Evolutionary conservation across 1,140 invertebrate species (phyloP).

Genomic region (Psilanteris sp.): DNA sequence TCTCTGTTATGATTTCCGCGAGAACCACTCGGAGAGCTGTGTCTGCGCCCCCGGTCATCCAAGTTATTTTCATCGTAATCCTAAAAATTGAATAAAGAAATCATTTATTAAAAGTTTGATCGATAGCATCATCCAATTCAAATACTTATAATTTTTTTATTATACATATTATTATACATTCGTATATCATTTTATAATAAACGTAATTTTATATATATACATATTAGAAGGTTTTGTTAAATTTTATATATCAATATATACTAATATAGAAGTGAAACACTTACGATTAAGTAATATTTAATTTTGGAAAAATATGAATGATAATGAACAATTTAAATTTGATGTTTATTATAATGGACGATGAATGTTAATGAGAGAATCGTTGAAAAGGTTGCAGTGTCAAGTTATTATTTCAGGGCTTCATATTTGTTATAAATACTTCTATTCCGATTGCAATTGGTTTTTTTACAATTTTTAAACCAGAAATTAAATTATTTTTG

Average conservation of each 20-base stretch:
- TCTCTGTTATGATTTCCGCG: slow-evolving; percentile 73
- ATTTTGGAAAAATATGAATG: slow-evolving; percentile 23
- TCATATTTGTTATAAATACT: background rate
- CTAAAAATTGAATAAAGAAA: slow-evolving; percentile 66
- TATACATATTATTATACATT: too few relatives aligned
- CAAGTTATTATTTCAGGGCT: background rate
- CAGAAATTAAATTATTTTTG: too few relatives aligned
- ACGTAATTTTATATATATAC: too few relatives aligned
- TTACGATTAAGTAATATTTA: slow-evolving; percentile 6
- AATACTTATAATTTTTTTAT: too few relatives aligned
- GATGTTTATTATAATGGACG: slow-evolving; percentile 8
- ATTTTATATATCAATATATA: too few relatives aligned
- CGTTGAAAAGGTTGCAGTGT: background rate
- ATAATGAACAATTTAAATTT: slow-evolving; percentile 16
- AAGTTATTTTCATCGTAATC: slow-evolving; percentile 78
- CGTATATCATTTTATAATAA: too few relatives aligned
- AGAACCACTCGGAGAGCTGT: slow-evolving; percentile 77
- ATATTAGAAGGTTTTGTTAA: too few relatives aligned
- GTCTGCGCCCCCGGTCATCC: slow-evolving; percentile 75
- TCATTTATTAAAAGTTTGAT: background rate
- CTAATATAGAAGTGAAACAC: too few relatives aligned
- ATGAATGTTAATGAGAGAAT: slow-evolving; percentile 11
- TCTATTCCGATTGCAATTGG: too few relatives aligned
- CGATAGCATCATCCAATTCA: background rate
- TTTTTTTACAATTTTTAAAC: background rate